A percentile compares a stretch with the other conserved stretches of the same genome.
These are phyloP conservation scores for Venustoraphidia nigricollis DNA, from an alignment of 2,888 invertebrate genomes.

Conservation along the genomic window DNA sequence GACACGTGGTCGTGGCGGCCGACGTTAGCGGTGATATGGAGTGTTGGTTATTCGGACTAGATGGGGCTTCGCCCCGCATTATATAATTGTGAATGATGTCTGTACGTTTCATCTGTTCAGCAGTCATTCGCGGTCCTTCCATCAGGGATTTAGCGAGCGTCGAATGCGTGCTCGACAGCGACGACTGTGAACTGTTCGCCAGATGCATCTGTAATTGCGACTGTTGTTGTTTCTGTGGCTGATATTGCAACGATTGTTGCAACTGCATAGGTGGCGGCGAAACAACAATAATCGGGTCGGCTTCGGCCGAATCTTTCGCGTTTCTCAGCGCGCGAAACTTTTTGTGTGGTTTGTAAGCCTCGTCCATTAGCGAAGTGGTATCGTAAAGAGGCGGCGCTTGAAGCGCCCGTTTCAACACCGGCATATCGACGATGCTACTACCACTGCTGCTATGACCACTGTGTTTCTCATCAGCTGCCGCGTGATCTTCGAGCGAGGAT, in stretches of 20 bases:
- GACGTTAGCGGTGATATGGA: slow-evolving; percentile 32
- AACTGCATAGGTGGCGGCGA: slow-evolving; percentile 5
- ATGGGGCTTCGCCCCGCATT: slow-evolving; percentile 53
- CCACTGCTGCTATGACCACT: slow-evolving; percentile 4
- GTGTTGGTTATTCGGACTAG: slow-evolving; percentile 19
- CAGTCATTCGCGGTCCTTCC: slow-evolving; percentile 88
- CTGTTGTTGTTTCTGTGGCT: slow-evolving; percentile 18
- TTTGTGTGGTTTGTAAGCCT: slow-evolving; percentile 90
- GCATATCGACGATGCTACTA: slow-evolving; percentile 65
- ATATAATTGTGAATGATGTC: slow-evolving; percentile 88
- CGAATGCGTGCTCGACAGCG: slow-evolving; percentile 74
- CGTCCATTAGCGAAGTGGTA: slow-evolving; percentile 82
- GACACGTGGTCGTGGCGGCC: slow-evolving; percentile 32
- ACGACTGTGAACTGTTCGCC: slow-evolving; percentile 30
- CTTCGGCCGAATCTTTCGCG: slow-evolving; percentile 64
- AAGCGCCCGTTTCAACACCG: slow-evolving; percentile 79
- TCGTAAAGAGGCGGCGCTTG: slow-evolving; percentile 87
- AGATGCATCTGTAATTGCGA: slow-evolving; percentile 17
- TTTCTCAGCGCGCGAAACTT: slow-evolving; percentile 74
- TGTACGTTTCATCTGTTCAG: slow-evolving; percentile 81
- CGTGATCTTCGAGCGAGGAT: slow-evolving; percentile 65
- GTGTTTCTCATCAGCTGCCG: slow-evolving; percentile 30
- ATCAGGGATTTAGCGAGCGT: slow-evolving; percentile 79
- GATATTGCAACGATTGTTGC: slow-evolving; percentile 9
- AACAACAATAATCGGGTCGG: slow-evolving; percentile 42